Percentiles rank a stretch among this genome's conserved stretches.
Evolutionary conservation across 2,797 vertebrate genomes (phyloP).

Genomic region (Leontopithecus rosalia): DNA sequence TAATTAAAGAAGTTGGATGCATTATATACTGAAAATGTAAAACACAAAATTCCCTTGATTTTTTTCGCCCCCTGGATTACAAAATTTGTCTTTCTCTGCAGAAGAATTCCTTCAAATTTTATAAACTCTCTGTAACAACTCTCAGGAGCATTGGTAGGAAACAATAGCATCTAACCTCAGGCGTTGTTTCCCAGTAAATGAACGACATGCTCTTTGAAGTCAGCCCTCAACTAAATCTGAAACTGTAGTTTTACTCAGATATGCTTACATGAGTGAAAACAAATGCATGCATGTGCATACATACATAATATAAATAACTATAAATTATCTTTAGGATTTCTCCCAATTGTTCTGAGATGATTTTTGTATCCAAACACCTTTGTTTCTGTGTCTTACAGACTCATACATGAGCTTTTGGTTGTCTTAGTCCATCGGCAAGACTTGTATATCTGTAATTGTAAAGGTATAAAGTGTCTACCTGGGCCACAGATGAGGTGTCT

Average conservation of each 20-base stretch:
- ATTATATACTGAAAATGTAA: background rate
- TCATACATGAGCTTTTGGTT: constrained; percentile 35
- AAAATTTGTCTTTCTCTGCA: background rate
- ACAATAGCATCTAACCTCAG: background rate
- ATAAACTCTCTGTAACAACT: background rate
- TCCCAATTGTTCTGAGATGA: background rate
- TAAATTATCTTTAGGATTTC: background rate
- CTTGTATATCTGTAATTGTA: background rate
- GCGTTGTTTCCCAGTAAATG: background rate
- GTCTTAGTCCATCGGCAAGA: constrained; percentile 15
- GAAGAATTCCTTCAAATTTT: background rate
- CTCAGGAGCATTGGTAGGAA: background rate
- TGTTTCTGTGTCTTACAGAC: constrained; percentile 14
- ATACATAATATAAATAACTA: background rate
- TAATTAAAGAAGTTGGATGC: background rate
- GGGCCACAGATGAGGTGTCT: constrained; percentile 31
- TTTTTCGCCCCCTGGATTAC: background rate
- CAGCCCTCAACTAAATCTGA: background rate
- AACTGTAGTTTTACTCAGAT: background rate
- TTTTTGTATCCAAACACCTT: background rate
- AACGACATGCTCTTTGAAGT: background rate
- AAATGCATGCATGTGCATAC: background rate
- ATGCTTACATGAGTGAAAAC: background rate
- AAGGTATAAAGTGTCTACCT: background rate
- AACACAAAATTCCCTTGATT: background rate